Percentiles rank a stretch among this genome's conserved stretches.
These are phyloP conservation scores for Sinella curviseta DNA, from an alignment of 1,140 invertebrate genomes.

Conservation along the genomic window DNA sequence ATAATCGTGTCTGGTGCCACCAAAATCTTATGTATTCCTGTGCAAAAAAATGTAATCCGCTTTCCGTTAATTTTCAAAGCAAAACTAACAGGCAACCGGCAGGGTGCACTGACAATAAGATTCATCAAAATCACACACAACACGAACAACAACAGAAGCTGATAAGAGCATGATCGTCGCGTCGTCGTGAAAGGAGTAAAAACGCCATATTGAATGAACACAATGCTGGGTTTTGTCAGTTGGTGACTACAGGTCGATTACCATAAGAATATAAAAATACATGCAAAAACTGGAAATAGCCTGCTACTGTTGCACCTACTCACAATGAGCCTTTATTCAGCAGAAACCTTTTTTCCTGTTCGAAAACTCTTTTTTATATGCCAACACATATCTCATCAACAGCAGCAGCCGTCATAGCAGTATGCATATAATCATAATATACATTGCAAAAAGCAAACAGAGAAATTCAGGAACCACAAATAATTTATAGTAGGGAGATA, in stretches of 20 bases:
- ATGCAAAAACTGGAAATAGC: conserved; percentile 16
- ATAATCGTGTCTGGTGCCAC: no score
- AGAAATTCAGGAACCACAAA: background rate
- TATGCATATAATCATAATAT: background rate
- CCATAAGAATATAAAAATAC: background rate
- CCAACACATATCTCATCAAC: background rate
- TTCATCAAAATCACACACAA: background rate
- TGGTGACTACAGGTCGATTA: no score
- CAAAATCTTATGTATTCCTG: background rate
- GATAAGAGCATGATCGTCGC: background rate
- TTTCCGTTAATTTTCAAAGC: background rate
- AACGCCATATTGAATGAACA: no score
- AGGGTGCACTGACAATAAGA: background rate
- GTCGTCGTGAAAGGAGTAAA: no score
- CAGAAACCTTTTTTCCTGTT: no score
- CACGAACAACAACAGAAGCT: background rate
- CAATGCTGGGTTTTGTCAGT: no score
- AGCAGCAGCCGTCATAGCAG: background rate
- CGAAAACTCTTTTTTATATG: no score
- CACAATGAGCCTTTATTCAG: no score
- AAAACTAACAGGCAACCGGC: background rate
- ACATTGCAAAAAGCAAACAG: background rate
- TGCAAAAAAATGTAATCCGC: background rate
- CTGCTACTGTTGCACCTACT: no score
- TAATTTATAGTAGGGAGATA: no score